phyloP scores from a whole-genome alignment of 2,797 vertebrate genomes.

The Cossypha niveicapilla region DNA sequence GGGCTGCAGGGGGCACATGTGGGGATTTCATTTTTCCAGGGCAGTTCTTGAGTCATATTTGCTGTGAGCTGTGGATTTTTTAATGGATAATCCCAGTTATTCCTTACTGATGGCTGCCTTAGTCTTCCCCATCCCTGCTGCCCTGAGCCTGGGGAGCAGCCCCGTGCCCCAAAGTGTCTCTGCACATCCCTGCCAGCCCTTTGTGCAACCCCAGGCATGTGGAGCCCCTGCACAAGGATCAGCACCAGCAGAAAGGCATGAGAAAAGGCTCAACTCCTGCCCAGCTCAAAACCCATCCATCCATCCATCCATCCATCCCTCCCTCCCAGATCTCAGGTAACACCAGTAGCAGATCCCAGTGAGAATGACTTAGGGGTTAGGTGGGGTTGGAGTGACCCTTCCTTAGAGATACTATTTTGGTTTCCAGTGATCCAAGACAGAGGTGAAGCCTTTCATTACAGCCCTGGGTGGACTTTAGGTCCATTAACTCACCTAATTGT shows the following conservation, averaged over 20 bases:
- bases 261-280: not conserved
- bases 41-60: not conserved
- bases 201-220: accelerated
- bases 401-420: not conserved
- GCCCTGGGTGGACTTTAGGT: not conserved
- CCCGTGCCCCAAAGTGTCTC: accelerated
- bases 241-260: not conserved
- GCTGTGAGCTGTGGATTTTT: not conserved
- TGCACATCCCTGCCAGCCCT: not conserved
- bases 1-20: accelerated
- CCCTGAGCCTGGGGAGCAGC: accelerated
- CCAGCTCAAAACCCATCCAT: not conserved
- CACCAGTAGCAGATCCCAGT: not conserved
- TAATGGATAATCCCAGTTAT: not conserved
- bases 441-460: not conserved
- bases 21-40: not conserved
- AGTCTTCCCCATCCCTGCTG: not conserved
- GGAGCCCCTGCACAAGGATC: not conserved
- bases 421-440: not conserved
- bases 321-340: not conserved
- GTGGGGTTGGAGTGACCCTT: not conserved
- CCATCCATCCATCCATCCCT: not conserved
- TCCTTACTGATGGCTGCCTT: not conserved
- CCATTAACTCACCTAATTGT: not conserved
- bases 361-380: not conserved